Evolutionary conservation across 2,888 invertebrate species (phyloP), one percentile per base, ranked within the genome.

Genomic region (Phaonia tiefii): DNA sequence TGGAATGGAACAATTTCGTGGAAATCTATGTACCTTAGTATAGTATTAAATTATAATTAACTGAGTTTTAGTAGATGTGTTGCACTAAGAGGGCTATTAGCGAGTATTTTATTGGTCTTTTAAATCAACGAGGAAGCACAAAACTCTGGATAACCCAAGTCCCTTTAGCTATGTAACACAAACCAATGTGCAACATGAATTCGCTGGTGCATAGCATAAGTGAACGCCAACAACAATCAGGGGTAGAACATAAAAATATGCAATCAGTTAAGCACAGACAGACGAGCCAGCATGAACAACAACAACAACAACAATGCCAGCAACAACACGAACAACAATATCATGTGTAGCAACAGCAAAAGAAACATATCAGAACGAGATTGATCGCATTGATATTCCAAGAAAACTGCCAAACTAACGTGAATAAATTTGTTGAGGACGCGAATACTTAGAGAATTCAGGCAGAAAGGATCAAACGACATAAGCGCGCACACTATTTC

Each of bases 351-450:
- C 66, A 51, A 37, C 17, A 31, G 1, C 60, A 66, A 37, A 39
- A 82, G 84, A 85, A 63, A 63, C 63, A 63, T 63, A 42, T 63
- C 63, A 63, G 63, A 77, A 69, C 75, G 49, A 88, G 88, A 89
- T 89, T 88, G 89, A 89, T 89, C 87, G 86, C 85, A 86, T 84
- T 86, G 88, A 88, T 89, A 87, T 89, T 89, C 88, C 87, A 84
- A 86, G 88, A 89, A 88, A 88, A 81, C 84, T 70, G 83, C 77
- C 83, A 82, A 84, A 82, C 83, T 84, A 84, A 82, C 83, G 82
- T 84, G 85, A 83, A 85, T 84, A 85, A 84, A 85, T 85, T 85
- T 84, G 49, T 17, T 37, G 25, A 20, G 11, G 20, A 11, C 13
- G 42, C 22, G 13, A 56, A 56, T 2, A 56, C 26, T 25, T 26